Evolutionary conservation across 2,113 vertebrate genomes (phyloP), one percentile per base, ranked within the genome.

Genomic region (Passer domesticus): DNA sequence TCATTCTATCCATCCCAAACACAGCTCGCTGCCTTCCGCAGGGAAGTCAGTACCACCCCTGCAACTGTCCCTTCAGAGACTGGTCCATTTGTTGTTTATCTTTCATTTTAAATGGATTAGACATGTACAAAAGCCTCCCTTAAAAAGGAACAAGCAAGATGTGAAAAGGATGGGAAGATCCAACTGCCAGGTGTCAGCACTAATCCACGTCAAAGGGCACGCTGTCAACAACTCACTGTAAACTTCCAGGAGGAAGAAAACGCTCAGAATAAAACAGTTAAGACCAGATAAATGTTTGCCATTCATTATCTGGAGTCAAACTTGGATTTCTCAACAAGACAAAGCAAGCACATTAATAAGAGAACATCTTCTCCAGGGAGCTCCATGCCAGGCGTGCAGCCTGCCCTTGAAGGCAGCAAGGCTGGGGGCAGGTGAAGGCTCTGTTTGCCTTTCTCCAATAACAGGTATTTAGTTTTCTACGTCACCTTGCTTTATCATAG

Each of bases 391-490:
- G 58, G 86, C 4, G 0, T 25, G 76, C 86, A 86, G 94, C 76
- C 89, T 93, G 85, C 68, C 91, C 93, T 94, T 92, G 93, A 70
- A 85, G 67, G 84, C 75, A 90, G 87, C 37, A 77, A 47, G 64
- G 93, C 91, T 74, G 88, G 33, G 73, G 93, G 95, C 93, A 95
- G 92, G 84, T 80, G 84, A 59, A 47, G 44, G 55, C 37, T 92
- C 66, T 76, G 82, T 94, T 96, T 95, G 93, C 73, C 72, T 47
- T 74, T 25, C 93, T 60, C 87, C 0, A 31, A 70, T 92, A 97
- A 74, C 92, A 95, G 90, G 93, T 95, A 95, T 85, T 95, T 72
- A 15, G 66, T 56, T 95, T 56, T 25, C 77, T 41, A 91, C 53
- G 62, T 94, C 89, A 85, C 50, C 69, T 53, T 0, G 1, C 82